Conservation (phyloP, 2,113 vertebrate species). For the Gymnocephalus cernua region DNA sequence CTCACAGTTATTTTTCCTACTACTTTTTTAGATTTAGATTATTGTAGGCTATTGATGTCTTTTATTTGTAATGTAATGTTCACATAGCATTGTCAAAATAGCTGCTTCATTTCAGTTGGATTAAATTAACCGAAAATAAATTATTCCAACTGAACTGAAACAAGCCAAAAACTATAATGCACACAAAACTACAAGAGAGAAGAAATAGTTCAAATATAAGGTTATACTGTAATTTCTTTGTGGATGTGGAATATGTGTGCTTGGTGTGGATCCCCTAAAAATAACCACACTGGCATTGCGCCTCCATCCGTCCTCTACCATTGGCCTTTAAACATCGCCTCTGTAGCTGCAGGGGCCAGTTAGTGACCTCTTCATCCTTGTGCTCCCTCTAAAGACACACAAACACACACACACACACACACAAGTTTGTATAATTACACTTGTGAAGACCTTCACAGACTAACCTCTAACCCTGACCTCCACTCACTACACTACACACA, state of each 20-base stretch:
- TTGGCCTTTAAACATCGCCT: constrained; percentile 54
- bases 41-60: background rate
- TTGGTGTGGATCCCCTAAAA: constrained; percentile 35
- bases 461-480: constrained; percentile 52
- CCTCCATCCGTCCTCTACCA: constrained; percentile 35
- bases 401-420: constrained; percentile 34
- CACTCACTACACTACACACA: constrained; percentile 10
- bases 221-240: constrained; percentile 20
- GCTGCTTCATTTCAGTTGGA: background rate
- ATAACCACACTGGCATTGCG: constrained; percentile 10
- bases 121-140: background rate
- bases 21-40: background rate
- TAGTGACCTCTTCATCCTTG: constrained; percentile 59
- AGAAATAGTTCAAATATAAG: background rate
- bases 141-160: constrained; percentile 2
- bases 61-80: background rate
- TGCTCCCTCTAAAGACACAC: constrained; percentile 32
- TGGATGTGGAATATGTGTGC: constrained; percentile 1
- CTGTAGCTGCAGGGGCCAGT: constrained; percentile 28
- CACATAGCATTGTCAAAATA: background rate
- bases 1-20: background rate
- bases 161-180: background rate
- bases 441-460: constrained; percentile 50
- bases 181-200: constrained; percentile 8
- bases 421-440: constrained; percentile 45